Conservation (phyloP, 2,888 invertebrate species). For the Saturnia pavonia region DNA sequence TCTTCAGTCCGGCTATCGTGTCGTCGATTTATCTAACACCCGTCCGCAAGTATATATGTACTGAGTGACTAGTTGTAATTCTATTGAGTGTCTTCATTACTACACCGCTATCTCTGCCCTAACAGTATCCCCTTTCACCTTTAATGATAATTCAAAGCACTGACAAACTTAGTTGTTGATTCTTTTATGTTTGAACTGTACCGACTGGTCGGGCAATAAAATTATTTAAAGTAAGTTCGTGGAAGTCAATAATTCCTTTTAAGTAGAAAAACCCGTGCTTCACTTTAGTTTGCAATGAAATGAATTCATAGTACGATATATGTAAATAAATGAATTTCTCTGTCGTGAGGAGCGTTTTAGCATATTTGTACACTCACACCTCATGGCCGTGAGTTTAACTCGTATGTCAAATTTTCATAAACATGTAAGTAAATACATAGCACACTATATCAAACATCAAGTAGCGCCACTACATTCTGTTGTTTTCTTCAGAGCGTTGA, state of each 20-base stretch:
- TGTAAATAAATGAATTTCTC: background rate
- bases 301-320: background rate
- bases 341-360: background rate
- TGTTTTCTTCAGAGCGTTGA: no score
- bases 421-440: background rate
- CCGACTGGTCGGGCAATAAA: background rate
- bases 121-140: slow-evolving; percentile 23
- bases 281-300: background rate
- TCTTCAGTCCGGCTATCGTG: slow-evolving; percentile 21
- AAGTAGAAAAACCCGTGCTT: background rate
- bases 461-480: background rate
- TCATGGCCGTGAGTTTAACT: slow-evolving; percentile 16
- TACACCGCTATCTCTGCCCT: slow-evolving; percentile 22
- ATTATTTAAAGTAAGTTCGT: background rate
- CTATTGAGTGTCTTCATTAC: slow-evolving; percentile 24
- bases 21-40: slow-evolving; percentile 19
- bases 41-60: background rate
- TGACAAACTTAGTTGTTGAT: slow-evolving; percentile 8
- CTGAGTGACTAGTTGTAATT: slow-evolving; percentile 19
- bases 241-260: background rate
- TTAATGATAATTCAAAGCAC: slow-evolving; percentile 19
- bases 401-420: background rate
- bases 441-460: background rate
- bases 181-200: background rate
- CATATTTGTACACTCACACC: slow-evolving; percentile 32